A percentile compares a stretch with the other conserved stretches of the same genome.
Conservation (phyloP, 2,797 vertebrate species). For the Myripristis jacobus region DNA sequence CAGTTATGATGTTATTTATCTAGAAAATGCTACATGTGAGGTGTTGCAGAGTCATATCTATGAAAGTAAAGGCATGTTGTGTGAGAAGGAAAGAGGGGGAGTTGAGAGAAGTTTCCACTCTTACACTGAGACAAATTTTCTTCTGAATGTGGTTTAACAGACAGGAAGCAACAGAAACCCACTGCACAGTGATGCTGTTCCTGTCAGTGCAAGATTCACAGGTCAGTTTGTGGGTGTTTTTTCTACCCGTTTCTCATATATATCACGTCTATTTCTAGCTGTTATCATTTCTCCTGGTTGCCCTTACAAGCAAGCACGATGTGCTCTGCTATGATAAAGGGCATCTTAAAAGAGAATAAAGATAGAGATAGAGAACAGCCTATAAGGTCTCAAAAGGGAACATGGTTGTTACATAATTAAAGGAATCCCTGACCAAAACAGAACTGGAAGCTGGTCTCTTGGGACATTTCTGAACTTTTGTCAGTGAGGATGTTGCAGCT, state of each 20-base stretch:
- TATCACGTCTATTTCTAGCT: slow-evolving; percentile 43
- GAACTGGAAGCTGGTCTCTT: slow-evolving; percentile 44
- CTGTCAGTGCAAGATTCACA: slow-evolving; percentile 82
- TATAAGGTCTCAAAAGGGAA: not conserved
- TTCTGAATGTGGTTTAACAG: slow-evolving; percentile 88
- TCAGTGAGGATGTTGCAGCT: not conserved
- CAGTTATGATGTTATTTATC: slow-evolving; percentile 26
- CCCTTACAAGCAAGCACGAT: slow-evolving; percentile 28
- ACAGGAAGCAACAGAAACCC: slow-evolving; percentile 86
- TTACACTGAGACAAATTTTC: slow-evolving; percentile 80
- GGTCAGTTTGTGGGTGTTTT: slow-evolving; percentile 82
- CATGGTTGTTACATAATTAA: slow-evolving; percentile 8
- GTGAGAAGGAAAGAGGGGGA: slow-evolving; percentile 77
- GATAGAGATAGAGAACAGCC: not conserved
- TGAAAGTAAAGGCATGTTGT: slow-evolving; percentile 47
- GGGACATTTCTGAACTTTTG: slow-evolving; percentile 31
- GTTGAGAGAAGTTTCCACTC: slow-evolving; percentile 82
- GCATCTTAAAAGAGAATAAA: not conserved
- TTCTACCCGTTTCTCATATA: slow-evolving; percentile 45
- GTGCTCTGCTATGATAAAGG: slow-evolving; percentile 22
- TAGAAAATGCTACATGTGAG: slow-evolving; percentile 42
- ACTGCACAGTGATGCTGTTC: slow-evolving; percentile 84
- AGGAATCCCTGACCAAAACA: slow-evolving; percentile 30
- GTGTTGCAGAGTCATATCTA: slow-evolving; percentile 38
- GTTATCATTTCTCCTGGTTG: slow-evolving; percentile 11